A percentile compares a stretch with the other conserved stretches of the same genome.
These are phyloP conservation scores for Stenotaenia linearis DNA, from an alignment of 2,888 invertebrate genomes.

Conservation along the genomic window DNA sequence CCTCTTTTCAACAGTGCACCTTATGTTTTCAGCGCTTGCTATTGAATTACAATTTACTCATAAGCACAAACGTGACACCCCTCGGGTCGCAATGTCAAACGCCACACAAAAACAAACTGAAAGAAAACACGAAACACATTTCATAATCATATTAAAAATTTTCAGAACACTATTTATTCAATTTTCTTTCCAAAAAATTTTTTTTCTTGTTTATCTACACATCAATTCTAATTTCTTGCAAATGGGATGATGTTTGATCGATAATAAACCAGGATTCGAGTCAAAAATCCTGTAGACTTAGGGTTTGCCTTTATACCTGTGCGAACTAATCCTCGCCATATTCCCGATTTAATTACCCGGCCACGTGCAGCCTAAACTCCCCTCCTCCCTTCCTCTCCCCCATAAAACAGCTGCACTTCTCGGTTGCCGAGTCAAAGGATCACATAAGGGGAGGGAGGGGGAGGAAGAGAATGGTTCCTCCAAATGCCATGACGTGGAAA, in stretches of 20 bases:
- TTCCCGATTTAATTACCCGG: constrained; percentile 23
- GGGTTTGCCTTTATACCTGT: not conserved
- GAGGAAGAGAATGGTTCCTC: constrained; percentile 26
- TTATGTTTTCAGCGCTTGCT: not conserved
- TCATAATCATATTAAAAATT: not conserved
- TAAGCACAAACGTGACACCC: not conserved
- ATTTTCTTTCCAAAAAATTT: not conserved
- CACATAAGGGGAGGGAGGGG: constrained; percentile 16
- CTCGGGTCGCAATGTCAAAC: not conserved
- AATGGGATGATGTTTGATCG: constrained; percentile 14
- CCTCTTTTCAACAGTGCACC: not conserved
- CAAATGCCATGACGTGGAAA: constrained; percentile 24
- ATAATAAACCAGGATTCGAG: constrained; percentile 3
- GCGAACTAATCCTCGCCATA: constrained; percentile 5
- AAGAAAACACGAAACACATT: not conserved
- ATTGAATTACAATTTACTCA: not conserved
- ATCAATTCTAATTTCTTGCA: constrained; percentile 12
- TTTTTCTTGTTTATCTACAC: not conserved
- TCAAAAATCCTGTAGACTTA: constrained; percentile 3
- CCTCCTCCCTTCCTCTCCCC: constrained; percentile 9
- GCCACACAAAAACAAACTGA: not conserved
- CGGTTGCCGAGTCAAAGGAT: constrained; percentile 16
- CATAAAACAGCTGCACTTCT: constrained; percentile 18
- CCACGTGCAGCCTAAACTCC: constrained; percentile 24
- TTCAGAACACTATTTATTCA: not conserved